These are phyloP conservation scores for Deroplatys truncata DNA, from an alignment of 2,888 invertebrate genomes.

Conservation along the genomic window DNA sequence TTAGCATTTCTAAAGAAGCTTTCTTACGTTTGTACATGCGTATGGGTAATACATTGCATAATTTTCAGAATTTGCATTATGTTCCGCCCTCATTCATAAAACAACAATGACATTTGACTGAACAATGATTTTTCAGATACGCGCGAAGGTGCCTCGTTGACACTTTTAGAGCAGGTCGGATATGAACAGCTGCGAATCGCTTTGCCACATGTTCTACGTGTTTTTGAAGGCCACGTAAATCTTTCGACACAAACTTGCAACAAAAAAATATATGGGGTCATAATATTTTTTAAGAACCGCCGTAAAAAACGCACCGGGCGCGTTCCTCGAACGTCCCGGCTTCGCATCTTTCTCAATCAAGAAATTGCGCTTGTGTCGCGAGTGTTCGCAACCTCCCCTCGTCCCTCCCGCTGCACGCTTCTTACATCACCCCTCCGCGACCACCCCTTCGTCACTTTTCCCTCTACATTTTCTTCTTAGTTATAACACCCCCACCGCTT, in stretches of 20 bases:
- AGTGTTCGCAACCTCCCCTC: not conserved
- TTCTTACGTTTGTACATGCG: too few species aligned
- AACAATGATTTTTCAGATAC: not conserved
- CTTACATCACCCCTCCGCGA: not conserved
- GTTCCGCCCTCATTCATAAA: too few species aligned
- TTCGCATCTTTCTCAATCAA: not conserved
- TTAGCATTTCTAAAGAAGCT: too few species aligned
- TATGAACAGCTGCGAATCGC: not conserved
- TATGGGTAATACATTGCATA: too few species aligned
- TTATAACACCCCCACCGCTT: slow-evolving; percentile 16
- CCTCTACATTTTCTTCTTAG: slow-evolving; percentile 19
- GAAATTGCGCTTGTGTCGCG: not conserved
- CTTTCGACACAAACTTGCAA: not conserved
- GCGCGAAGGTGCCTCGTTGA: not conserved
- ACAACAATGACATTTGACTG: too few species aligned
- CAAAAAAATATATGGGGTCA: not conserved
- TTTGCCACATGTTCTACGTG: not conserved
- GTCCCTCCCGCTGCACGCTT: not conserved
- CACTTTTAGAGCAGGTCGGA: not conserved
- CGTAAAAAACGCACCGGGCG: not conserved
- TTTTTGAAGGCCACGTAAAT: not conserved
- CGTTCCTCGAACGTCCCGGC: not conserved
- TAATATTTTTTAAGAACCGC: slow-evolving; percentile 1
- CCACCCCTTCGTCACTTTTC: not conserved
- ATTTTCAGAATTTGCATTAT: too few species aligned